Evolutionary conservation across 2,888 invertebrate genomes (phyloP).

Genomic region (Cacoxenus indagator): DNA sequence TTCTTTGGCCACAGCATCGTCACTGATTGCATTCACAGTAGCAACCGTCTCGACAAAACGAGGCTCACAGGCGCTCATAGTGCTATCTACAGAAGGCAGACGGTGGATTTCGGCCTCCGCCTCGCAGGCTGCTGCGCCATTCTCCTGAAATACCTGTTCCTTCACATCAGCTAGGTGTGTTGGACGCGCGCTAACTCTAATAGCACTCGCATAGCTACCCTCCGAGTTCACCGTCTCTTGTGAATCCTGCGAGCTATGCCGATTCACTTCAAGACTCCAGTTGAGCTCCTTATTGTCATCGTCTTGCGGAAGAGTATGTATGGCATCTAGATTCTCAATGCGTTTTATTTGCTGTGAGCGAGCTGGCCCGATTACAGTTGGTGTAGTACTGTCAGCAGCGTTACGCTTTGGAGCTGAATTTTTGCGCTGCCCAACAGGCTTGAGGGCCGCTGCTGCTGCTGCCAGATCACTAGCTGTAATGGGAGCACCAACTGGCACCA

Average conservation of each 20-base stretch:
- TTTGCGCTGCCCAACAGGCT: conserved; percentile 46
- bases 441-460: conserved; percentile 56
- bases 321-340: conserved; percentile 73
- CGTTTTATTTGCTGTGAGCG: conserved; percentile 44
- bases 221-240: conserved; percentile 72
- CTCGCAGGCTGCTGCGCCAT: conserved; percentile 49
- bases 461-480: conserved; percentile 58
- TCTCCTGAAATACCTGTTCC: conserved; percentile 55
- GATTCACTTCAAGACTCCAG: conserved; percentile 68
- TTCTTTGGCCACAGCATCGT: conserved; percentile 62
- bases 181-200: conserved; percentile 33
- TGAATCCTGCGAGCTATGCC: conserved; percentile 71
- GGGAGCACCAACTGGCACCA: conserved; percentile 42
- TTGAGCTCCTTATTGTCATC: conserved; percentile 54
- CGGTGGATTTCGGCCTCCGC: conserved; percentile 59
- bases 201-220: conserved; percentile 52
- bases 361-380: conserved; percentile 25
- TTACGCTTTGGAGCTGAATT: conserved; percentile 29
- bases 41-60: conserved; percentile 60
- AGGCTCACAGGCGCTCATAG: conserved; percentile 54
- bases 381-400: conserved; percentile 3
- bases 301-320: conserved; percentile 74
- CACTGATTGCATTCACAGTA: conserved; percentile 53
- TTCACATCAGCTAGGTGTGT: conserved; percentile 51
- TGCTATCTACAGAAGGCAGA: conserved; percentile 60